Evolutionary conservation across 2,888 invertebrate genomes (phyloP).

Genomic region (Mechanitis mazaeus): DNA sequence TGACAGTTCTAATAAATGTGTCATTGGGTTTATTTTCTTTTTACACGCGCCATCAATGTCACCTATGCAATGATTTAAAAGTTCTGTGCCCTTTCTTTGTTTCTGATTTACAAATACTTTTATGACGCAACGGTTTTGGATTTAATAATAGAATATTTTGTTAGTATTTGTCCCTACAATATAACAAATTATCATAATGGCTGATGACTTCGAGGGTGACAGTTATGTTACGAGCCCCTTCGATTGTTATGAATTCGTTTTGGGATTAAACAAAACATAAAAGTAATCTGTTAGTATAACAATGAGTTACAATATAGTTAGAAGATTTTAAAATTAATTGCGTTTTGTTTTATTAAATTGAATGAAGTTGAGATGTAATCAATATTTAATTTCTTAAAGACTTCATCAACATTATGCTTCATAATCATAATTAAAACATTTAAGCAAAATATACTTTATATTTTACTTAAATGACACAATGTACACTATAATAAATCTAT

Average conservation of each 20-base stretch:
- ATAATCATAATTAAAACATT: too few relatives aligned
- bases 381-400: too few relatives aligned
- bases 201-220: slow-evolving; percentile 44
- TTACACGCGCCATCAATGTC: slow-evolving; percentile 60
- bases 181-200: slow-evolving; percentile 55
- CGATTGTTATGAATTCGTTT: slow-evolving; percentile 30
- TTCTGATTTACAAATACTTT: slow-evolving; percentile 47
- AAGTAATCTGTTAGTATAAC: slow-evolving; percentile 26
- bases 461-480: too few relatives aligned
- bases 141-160: slow-evolving; percentile 38
- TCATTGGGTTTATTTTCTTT: slow-evolving; percentile 57
- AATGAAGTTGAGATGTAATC: background rate
- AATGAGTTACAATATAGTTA: slow-evolving; percentile 27
- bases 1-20: slow-evolving; percentile 73
- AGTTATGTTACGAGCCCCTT: slow-evolving; percentile 39
- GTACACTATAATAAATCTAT: too few relatives aligned
- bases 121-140: slow-evolving; percentile 33
- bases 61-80: slow-evolving; percentile 66
- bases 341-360: background rate
- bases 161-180: slow-evolving; percentile 34
- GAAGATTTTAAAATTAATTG: background rate
- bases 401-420: too few relatives aligned
- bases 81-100: slow-evolving; percentile 75
- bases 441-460: too few relatives aligned
- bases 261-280: slow-evolving; percentile 26